Evolutionary conservation across 1,140 invertebrate species (phyloP).

Genomic region (Drosophila lini): DNA sequence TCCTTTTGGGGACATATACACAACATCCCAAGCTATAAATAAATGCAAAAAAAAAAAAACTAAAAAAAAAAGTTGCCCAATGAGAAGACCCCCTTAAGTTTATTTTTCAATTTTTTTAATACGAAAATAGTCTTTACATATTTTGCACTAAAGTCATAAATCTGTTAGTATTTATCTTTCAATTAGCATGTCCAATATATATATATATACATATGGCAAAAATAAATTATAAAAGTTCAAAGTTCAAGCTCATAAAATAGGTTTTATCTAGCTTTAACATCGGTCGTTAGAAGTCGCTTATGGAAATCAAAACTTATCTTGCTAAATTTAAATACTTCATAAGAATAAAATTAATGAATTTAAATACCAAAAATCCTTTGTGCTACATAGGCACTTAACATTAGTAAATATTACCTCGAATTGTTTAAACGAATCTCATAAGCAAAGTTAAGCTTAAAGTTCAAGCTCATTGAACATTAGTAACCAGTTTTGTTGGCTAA

Average conservation of each 20-base stretch:
- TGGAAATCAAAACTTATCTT: too few species aligned
- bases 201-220: background rate
- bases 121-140: background rate
- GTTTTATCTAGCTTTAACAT: background rate
- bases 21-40: too few species aligned
- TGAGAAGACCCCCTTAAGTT: too few species aligned
- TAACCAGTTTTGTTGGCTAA: constrained; percentile 4
- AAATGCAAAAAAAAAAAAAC: too few species aligned
- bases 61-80: too few species aligned
- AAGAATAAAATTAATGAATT: background rate
- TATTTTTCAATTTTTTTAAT: background rate
- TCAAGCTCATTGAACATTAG: constrained; percentile 16
- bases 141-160: too few species aligned
- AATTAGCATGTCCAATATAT: background rate
- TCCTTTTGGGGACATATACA: too few species aligned
- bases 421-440: background rate
- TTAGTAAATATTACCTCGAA: background rate
- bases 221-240: constrained; percentile 1
- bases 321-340: background rate
- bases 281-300: background rate
- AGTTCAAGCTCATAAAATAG: constrained; percentile 2
- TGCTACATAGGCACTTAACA: constrained; percentile 3
- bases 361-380: background rate
- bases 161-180: background rate
- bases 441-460: constrained; percentile 14